A percentile compares a stretch with the other conserved stretches of the same genome.
Evolutionary conservation across 2,113 vertebrate genomes (phyloP).

Genomic region (Micromys minutus): DNA sequence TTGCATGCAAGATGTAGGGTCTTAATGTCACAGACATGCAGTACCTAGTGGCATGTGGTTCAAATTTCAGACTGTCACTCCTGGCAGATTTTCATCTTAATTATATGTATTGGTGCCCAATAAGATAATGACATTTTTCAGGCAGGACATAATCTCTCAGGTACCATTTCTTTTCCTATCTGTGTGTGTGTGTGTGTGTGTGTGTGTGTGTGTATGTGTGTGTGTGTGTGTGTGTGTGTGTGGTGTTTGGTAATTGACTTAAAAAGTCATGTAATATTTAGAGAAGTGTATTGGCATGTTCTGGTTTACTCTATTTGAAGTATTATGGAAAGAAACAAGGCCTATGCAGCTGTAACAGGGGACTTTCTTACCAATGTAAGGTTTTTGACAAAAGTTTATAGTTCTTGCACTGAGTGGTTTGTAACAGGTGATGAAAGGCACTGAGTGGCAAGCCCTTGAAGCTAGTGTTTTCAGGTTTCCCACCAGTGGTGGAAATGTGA

Average conservation of each 20-base stretch:
- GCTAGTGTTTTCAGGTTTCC: constrained; percentile 17
- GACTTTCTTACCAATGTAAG: constrained; percentile 24
- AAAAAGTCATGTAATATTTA: constrained; percentile 6
- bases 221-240: neutral
- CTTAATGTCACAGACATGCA: constrained; percentile 62
- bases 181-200: neutral
- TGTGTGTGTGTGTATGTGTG: neutral
- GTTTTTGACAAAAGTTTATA: constrained; percentile 28
- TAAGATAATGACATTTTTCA: neutral
- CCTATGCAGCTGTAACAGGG: neutral
- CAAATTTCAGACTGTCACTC: constrained; percentile 1
- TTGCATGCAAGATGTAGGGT: constrained; percentile 54
- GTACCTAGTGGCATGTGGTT: neutral
- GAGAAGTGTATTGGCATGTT: neutral
- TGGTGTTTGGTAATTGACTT: neutral
- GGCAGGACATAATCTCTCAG: neutral
- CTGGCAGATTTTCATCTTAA: constrained; percentile 25
- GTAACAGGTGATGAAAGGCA: constrained; percentile 52
- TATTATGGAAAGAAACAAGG: neutral
- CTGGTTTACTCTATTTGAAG: neutral
- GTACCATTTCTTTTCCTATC: constrained; percentile 7
- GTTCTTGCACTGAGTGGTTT: constrained; percentile 54
- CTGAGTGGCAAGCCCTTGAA: constrained; percentile 7
- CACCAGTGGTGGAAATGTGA: neutral
- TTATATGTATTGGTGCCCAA: constrained; percentile 9